Base-by-base conservation (phyloP, 2,113 vertebrate genomes). In the Takifugu bimaculatus region DNA sequence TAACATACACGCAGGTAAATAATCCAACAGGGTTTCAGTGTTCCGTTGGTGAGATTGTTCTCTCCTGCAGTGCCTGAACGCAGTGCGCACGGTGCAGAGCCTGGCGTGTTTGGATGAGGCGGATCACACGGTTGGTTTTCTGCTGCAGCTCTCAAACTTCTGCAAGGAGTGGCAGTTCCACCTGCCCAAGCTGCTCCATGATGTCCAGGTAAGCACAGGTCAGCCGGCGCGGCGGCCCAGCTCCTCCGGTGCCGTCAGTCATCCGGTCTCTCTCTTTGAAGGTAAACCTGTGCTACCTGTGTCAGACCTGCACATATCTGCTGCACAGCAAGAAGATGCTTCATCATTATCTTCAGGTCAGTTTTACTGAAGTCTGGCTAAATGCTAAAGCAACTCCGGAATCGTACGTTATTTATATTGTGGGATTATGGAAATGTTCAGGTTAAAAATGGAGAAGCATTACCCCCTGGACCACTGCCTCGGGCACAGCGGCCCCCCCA, bases 321-420 rank as follows among this genome's bases (percentile, higher is more conserved):
- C 91, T 99, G 32, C 95, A 98, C 81, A 97, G 96, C 88, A 97
- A 95, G 67, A 98, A 98, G 88, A 96, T 99, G 96, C 94, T 99
- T 14, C 95, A 97, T 81, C 96, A 98, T 89, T 97, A 95, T 82
- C 82, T 99, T 35, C 96, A 98, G 95, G 97, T 98, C 69, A 85
- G 66, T 57, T 6, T 47, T 39, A 9, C 50, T 4, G 0, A 43
- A 13, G 3, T 14, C 1, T 32, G 5, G 4, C 29, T 39, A 11
- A 11, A 39, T 10, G 35, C 9, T 11, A 11, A 39, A 39, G 35
- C 35, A 11, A 6, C 35, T 1, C 2, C 35, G 1, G 7, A 11
- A 11, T 10, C 11, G 35, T 39, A 39, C 35, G 3, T 39, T 1
- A 39, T 39, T 39, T 39, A 11, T 39, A 6, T 26, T 7, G 2